Conservation (phyloP, 2,797 vertebrate species). For the Onychomys torridus region DNA sequence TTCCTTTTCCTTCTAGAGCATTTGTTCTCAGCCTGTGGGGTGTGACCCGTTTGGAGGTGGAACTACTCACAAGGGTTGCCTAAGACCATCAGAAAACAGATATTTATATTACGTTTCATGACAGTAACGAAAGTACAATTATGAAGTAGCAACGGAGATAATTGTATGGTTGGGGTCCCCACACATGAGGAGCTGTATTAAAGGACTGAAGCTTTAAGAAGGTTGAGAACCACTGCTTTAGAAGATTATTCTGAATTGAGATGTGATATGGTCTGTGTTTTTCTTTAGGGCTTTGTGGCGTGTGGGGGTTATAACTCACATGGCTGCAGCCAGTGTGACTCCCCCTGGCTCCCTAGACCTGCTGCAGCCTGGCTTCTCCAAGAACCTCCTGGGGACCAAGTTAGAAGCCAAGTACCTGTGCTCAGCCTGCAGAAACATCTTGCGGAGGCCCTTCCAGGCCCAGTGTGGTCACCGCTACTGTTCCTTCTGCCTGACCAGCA, state of each 20-base stretch:
- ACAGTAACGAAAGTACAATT: not conserved
- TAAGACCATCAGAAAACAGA: not conserved
- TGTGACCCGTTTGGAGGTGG: not conserved
- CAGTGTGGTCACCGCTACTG: constrained; percentile 99
- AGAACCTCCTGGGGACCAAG: constrained; percentile 93
- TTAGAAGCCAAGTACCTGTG: constrained; percentile 98
- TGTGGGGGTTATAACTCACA: constrained; percentile 86
- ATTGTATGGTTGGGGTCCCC: not conserved
- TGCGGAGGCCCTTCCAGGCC: constrained; percentile 96
- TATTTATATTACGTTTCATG: not conserved
- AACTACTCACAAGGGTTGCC: not conserved
- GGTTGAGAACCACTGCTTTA: too few species aligned
- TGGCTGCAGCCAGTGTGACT: constrained; percentile 92
- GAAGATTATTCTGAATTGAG: not conserved
- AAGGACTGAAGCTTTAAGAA: not conserved
- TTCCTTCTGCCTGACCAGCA: constrained; percentile 93
- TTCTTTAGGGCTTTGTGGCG: constrained; percentile 78
- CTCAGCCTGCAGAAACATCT: constrained; percentile 94
- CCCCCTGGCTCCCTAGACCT: constrained; percentile 91
- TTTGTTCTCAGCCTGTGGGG: not conserved
- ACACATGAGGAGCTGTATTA: not conserved
- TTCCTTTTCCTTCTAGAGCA: not conserved
- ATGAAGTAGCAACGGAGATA: not conserved
- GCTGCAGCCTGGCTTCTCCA: constrained; percentile 94
- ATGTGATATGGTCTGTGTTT: not conserved